Evolutionary conservation across 2,888 invertebrate genomes (phyloP), one percentile per base, ranked within the genome.

Genomic region (Criorhina ranunculi): DNA sequence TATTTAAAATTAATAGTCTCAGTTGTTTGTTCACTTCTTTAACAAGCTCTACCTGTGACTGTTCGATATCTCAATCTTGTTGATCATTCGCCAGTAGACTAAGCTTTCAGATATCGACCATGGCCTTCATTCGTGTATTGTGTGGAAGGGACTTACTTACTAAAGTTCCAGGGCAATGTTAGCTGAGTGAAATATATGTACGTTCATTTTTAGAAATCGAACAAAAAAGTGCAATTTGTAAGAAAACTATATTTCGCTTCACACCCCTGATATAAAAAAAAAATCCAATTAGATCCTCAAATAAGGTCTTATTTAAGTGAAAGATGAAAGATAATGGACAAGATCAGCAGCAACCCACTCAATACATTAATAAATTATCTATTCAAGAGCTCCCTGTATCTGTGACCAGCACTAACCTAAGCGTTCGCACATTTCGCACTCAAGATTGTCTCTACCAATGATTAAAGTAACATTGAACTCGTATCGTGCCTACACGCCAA

Each of bases 361-460:
- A 37, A 31, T 8, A n/a, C 24, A 35, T 7, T 12, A 24, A 44
- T 35, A 31, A 40, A 12, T 42, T 35, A 33, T 29, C 33, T 33
- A 11, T 46, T 40, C 17, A 49, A 31, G 11, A 64, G 19, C 11
- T 5, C 12, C 4, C 4, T 5, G 44, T n/a, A n/a, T 19, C 42
- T 44, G 33, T 12, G 44, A 5, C 33, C 19, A 69, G 12, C 33
- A 69, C 31, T 49, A 8, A 42, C 19, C 46, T 19, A 7, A 9
- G 15, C 24, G 35, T 29, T 37, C 17, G 40, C 33, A 66, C 72
- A 49, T 59, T 55, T 72, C 29, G 33, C 67, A 73, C 66, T 62
- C 35, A 33, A 66, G 40, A 66, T 42, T 19, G 62, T n/a, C 8
- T 62, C 19, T 46, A 70, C 9, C 12, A n/a, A 6, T 12, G 42